A percentile compares a stretch with the other conserved stretches of the same genome.
phyloP scores from a whole-genome alignment of 2,888 invertebrate species.

The Geophilus truncorum region DNA sequence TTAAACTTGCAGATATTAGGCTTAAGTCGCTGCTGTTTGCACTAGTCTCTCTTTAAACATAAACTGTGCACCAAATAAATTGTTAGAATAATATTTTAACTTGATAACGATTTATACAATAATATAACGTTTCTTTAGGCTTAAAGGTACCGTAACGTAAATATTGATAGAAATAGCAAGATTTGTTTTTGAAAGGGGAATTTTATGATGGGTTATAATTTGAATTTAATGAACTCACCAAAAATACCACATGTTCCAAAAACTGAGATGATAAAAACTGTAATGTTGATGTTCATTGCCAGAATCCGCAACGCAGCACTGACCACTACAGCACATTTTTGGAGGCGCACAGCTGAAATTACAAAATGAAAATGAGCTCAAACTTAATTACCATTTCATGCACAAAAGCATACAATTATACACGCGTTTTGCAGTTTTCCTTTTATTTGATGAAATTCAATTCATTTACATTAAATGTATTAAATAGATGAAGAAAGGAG shows the following conservation, averaged over 20 bases:
- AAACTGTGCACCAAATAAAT: too few species aligned
- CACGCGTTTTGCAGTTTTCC: background rate
- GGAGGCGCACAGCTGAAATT: constrained; percentile 34
- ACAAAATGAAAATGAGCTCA: background rate
- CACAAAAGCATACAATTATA: background rate
- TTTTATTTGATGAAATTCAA: background rate
- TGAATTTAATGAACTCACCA: constrained; percentile 29
- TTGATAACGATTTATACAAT: too few species aligned
- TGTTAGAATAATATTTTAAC: too few species aligned
- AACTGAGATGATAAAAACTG: constrained; percentile 31
- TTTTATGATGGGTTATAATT: background rate
- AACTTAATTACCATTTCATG: background rate
- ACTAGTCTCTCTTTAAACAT: too few species aligned
- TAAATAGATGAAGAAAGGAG: too few species aligned
- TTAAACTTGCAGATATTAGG: too few species aligned
- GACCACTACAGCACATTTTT: constrained; percentile 31
- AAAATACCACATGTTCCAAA: constrained; percentile 37
- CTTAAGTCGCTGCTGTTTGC: too few species aligned
- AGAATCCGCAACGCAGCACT: constrained; percentile 31
- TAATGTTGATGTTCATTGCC: constrained; percentile 16
- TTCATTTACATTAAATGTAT: background rate
- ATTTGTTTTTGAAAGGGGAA: too few species aligned
- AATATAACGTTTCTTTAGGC: too few species aligned
- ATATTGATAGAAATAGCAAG: too few species aligned
- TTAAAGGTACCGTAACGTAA: too few species aligned